A percentile compares a stretch with the other conserved stretches of the same genome.
phyloP scores from a whole-genome alignment of 2,113 vertebrate species.

The Anas platyrhynchos region DNA sequence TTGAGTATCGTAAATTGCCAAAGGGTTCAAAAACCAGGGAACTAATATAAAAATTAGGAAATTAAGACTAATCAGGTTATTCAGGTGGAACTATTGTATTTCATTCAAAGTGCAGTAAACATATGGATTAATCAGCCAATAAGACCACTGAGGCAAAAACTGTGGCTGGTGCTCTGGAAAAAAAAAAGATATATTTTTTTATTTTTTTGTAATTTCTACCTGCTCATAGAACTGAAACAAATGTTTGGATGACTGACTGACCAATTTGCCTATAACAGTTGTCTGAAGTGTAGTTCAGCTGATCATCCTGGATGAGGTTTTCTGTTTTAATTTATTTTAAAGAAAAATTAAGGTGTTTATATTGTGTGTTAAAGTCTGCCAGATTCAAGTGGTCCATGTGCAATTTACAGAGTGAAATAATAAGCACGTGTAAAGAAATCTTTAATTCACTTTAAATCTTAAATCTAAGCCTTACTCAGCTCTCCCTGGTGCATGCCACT shows the following conservation, averaged over 20 bases:
- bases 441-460: neutral
- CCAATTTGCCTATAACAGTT: neutral
- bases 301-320: neutral
- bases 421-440: neutral
- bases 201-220: conserved; percentile 24
- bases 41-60: conserved; percentile 62
- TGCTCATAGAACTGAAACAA: neutral
- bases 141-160: conserved; percentile 20
- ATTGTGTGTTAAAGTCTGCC: neutral
- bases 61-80: conserved; percentile 45
- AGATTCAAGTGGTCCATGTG: neutral
- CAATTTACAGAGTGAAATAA: neutral
- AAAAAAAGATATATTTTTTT: conserved; percentile 12
- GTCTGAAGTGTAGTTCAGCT: neutral
- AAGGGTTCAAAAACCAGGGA: conserved; percentile 56
- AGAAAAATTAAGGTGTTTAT: neutral
- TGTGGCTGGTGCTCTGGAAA: neutral
- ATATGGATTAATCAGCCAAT: conserved; percentile 55
- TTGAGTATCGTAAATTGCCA: neutral
- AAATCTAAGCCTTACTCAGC: neutral
- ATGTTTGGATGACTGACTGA: neutral
- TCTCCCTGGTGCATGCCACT: neutral
- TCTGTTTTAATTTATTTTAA: neutral
- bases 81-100: conserved; percentile 32
- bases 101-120: conserved; percentile 35